Evolutionary conservation across 2,797 vertebrate genomes (phyloP).

Genomic region (Rousettus madagascariensis): DNA sequence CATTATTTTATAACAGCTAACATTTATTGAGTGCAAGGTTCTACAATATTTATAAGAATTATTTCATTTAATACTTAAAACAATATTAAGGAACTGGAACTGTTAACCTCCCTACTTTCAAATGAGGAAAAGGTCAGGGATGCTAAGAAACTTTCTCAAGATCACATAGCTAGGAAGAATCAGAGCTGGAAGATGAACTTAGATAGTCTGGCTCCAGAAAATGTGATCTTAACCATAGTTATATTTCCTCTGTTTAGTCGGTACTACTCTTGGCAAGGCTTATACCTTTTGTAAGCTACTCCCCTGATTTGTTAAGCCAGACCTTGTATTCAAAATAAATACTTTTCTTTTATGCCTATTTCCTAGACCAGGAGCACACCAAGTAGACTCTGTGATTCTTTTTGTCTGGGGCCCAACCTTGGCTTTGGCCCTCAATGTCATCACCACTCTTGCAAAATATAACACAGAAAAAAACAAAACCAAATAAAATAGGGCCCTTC

Average conservation of each 20-base stretch:
- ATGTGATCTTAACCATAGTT: background rate
- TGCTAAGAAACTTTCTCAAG: background rate
- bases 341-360: background rate
- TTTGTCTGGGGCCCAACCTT: background rate
- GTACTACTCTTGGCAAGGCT: background rate
- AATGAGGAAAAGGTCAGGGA: background rate
- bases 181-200: background rate
- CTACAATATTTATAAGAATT: background rate
- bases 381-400: background rate
- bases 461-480: background rate
- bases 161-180: background rate
- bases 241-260: background rate
- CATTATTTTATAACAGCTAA: constrained; percentile 18
- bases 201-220: background rate
- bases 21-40: background rate
- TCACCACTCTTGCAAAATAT: background rate
- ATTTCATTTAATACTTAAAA: background rate
- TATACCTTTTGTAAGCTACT: background rate
- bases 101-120: background rate
- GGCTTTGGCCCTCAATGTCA: background rate
- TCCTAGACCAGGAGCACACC: background rate
- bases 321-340: background rate
- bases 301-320: background rate
- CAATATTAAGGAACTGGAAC: background rate
- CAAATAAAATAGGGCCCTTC: background rate